Conservation (phyloP, 2,888 invertebrate genomes). For the Polydrusus cervinus region DNA sequence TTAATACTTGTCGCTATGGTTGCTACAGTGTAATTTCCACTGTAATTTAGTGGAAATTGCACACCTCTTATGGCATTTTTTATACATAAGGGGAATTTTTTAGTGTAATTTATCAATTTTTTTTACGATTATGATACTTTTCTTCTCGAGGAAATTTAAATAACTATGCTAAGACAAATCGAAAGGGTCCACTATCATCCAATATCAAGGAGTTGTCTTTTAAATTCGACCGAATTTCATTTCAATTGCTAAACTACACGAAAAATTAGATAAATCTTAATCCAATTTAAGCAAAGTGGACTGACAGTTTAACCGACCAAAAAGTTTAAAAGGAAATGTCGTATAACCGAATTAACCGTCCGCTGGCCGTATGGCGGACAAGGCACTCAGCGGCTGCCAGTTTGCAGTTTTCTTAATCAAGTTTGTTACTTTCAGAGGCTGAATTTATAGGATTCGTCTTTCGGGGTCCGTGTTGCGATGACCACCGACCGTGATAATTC, state of each 20-base stretch:
- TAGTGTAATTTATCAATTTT: too few relatives aligned
- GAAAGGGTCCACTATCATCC: too few relatives aligned
- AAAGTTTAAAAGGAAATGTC: slow-evolving; percentile 53
- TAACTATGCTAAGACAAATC: too few relatives aligned
- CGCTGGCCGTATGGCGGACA: slow-evolving; percentile 33
- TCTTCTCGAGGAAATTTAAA: too few relatives aligned
- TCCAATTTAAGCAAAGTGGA: slow-evolving; percentile 49
- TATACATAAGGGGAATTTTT: too few relatives aligned
- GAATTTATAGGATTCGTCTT: slow-evolving; percentile 51
- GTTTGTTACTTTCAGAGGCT: slow-evolving; percentile 51
- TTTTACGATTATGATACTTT: too few relatives aligned
- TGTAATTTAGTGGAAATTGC: too few relatives aligned
- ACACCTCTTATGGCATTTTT: too few relatives aligned
- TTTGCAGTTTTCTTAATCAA: slow-evolving; percentile 57
- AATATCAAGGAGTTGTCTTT: too few relatives aligned
- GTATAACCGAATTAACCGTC: slow-evolving; percentile 49
- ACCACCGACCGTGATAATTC: slow-evolving; percentile 37
- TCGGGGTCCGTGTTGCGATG: slow-evolving; percentile 22
- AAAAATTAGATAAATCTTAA: slow-evolving; percentile 44
- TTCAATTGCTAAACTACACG: slow-evolving; percentile 12
- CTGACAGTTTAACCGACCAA: slow-evolving; percentile 49
- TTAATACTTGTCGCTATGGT: too few relatives aligned
- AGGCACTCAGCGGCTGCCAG: slow-evolving; percentile 47
- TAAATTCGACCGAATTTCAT: not conserved
- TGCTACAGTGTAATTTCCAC: too few relatives aligned